Evolutionary conservation across 2,113 vertebrate genomes (phyloP).

Genomic region (Nycticryphes semicollaris): DNA sequence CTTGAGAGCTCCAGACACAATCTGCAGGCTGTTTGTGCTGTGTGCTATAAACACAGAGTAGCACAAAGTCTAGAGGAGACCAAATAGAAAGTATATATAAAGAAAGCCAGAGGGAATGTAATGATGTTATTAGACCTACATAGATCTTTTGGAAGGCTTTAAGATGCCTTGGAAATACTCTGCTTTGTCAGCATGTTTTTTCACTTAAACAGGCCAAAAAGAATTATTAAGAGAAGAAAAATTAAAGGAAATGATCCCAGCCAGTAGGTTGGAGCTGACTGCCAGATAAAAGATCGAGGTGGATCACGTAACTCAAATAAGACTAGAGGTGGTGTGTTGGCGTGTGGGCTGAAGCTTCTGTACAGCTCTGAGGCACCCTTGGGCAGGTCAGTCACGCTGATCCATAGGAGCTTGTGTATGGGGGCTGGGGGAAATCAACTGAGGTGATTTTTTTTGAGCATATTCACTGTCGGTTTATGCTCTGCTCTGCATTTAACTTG

Average conservation of each 20-base stretch:
- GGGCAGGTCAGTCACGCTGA: neutral
- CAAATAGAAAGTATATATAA: neutral
- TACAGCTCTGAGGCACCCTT: neutral
- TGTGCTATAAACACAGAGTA: neutral
- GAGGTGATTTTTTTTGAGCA: neutral
- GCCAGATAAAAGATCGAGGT: neutral
- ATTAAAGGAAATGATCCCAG: neutral
- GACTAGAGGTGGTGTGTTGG: neutral
- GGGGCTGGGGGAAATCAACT: neutral
- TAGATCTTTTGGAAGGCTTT: neutral
- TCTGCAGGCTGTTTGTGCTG: neutral
- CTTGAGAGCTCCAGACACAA: neutral
- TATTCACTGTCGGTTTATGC: neutral
- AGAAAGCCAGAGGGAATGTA: neutral
- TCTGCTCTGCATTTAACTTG: neutral
- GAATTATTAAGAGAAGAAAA: neutral
- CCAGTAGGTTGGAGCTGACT: neutral
- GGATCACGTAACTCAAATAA: neutral
- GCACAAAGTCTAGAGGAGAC: neutral
- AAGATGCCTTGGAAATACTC: neutral
- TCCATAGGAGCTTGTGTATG: neutral
- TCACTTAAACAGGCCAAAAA: neutral
- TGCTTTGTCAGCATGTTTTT: neutral
- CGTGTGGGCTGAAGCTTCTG: neutral
- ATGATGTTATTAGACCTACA: neutral